Conservation (phyloP, 2,113 vertebrate species). For the Aspiorhynchus laticeps region DNA sequence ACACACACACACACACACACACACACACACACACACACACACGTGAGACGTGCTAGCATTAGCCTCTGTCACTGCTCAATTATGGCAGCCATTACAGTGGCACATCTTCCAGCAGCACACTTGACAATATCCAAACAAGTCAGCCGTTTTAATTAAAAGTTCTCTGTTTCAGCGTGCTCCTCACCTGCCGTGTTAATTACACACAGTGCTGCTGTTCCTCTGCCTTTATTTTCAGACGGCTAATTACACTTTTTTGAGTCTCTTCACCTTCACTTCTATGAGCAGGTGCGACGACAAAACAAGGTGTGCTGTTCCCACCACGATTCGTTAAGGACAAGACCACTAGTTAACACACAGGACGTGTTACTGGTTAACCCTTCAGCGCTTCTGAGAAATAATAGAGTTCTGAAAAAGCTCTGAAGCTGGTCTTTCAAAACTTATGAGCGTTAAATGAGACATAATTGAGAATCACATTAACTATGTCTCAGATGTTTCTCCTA, state of each 20-base stretch:
- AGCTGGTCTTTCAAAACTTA: neutral
- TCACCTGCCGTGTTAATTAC: conserved; percentile 75
- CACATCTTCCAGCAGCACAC: conserved; percentile 39
- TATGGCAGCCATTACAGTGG: conserved; percentile 46
- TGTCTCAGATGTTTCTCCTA: neutral
- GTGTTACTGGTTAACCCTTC: neutral
- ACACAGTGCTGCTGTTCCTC: conserved; percentile 69
- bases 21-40: conserved; percentile 42
- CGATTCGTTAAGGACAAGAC: neutral
- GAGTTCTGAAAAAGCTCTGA: too few species aligned
- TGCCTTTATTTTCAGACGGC: conserved; percentile 76
- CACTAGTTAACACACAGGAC: neutral
- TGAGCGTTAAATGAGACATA: neutral
- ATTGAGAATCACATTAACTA: too few species aligned
- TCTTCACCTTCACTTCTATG: conserved; percentile 53
- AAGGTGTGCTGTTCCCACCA: conserved; percentile 40
- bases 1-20: conserved; percentile 3
- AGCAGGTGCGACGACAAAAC: conserved; percentile 69
- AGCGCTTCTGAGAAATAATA: too few species aligned
- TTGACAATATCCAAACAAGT: conserved; percentile 65
- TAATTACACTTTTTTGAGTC: conserved; percentile 71
- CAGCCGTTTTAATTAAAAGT: conserved; percentile 72
- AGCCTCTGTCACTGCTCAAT: conserved; percentile 46
- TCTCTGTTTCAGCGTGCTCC: conserved; percentile 70
- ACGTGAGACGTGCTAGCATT: conserved; percentile 44